Base-by-base conservation (phyloP, 2,113 vertebrate genomes). In the Brachyhypopomus gauderio region DNA sequence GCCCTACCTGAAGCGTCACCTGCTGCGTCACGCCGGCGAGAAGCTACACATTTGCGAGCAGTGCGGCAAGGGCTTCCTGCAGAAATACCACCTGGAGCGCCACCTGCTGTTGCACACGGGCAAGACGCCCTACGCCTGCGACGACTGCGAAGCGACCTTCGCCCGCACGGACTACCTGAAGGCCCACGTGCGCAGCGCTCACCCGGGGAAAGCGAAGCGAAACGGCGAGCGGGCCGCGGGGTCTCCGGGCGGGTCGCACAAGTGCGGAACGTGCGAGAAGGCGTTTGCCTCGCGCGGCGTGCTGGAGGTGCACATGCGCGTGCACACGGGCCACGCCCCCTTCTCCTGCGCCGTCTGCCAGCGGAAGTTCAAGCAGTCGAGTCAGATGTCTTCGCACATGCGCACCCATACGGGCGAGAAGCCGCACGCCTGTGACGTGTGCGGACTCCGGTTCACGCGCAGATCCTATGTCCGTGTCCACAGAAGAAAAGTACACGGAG, bases 1-100 rank as follows among this genome's bases (percentile, higher is more conserved):
- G 52, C 16, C 71, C 4, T 80, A 63, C 78, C 60, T 69, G 30
- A 71, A 72, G 11, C 74, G 45, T n/a, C 94, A 94, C 76, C 89
- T 93, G 85, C 90, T 93, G 76, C 92, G 92, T 82, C 93, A 91
- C 70, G 84, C 90, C 3, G 88, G 90, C 64, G 89, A 91, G 75
- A 91, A 88, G 52, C 87, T 89, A 58, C 89, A 89, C 71, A 78
- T 75, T 2, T 93, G 92, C 25, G 77, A 25, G 20, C 83, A 88
- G 0, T 93, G 92, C 70, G 87, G 89, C 8, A 93, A 83, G 88
- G 85, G 88, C 52, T 92, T 93, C 67, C 83, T 88, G 22, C 89
- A 90, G 20, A 91, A 89, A 12, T 91, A 88, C 25, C 90, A 90
- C 75, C 85, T 90, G 67, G 81, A 85, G 62, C 90, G 89, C 36